A percentile compares a stretch with the other conserved stretches of the same genome.
phyloP scores from a whole-genome alignment of 1,140 invertebrate genomes.

The Whitmania pigra region DNA sequence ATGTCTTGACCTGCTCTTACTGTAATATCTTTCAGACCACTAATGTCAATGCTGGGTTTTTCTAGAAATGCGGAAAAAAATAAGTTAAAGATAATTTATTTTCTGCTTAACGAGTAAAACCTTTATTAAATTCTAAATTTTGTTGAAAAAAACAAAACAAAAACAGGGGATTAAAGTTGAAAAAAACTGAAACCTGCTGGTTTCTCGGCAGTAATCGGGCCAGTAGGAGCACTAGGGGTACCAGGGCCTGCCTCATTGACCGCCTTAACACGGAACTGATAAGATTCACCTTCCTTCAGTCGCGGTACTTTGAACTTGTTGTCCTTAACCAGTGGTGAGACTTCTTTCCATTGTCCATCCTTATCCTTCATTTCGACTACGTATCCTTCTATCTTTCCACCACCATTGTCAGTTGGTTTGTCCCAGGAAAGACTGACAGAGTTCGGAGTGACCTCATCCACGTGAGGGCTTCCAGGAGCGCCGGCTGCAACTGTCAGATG shows the following conservation, averaged over 20 bases:
- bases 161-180: neutral
- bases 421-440: conserved; percentile 94
- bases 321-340: conserved; percentile 61
- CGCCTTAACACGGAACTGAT: conserved; percentile 82
- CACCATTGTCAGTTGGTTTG: conserved; percentile 82
- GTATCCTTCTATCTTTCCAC: conserved; percentile 87
- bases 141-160: neutral
- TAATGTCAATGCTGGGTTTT: conserved; percentile 80
- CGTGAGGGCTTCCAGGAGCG: conserved; percentile 73
- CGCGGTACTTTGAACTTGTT: conserved; percentile 55
- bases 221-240: conserved; percentile 32
- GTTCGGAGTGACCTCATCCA: conserved; percentile 86
- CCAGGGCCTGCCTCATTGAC: conserved; percentile 66
- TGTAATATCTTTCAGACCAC: conserved; percentile 84
- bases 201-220: conserved; percentile 29
- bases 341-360: conserved; percentile 77
- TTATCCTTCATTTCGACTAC: conserved; percentile 86
- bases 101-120: neutral
- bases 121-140: too few relatives aligned
- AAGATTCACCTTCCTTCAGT: conserved; percentile 81
- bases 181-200: conserved; percentile 20
- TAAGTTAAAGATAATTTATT: neutral
- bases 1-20: conserved; percentile 94
- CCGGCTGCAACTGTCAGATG: conserved; percentile 62
- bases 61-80: conserved; percentile 44